A percentile compares a stretch with the other conserved stretches of the same genome.
phyloP scores from a whole-genome alignment of 2,113 vertebrate genomes.

The Rhizomys pruinosus region DNA sequence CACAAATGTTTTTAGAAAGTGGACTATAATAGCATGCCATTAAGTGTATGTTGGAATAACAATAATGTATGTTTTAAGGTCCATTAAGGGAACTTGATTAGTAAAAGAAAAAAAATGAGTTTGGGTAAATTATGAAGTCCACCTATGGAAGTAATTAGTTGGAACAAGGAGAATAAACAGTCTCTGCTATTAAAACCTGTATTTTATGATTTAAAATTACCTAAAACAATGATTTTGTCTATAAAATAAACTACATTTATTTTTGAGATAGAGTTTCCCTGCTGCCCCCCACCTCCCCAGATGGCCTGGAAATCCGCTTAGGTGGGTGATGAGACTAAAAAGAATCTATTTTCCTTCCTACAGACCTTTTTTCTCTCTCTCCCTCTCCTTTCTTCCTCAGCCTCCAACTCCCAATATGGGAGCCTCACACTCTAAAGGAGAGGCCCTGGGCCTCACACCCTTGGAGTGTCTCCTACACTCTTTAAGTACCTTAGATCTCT shows the following conservation, averaged over 20 bases:
- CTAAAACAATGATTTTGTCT: not conserved
- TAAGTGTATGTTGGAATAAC: slow-evolving; percentile 39
- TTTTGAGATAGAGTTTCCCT: not conserved
- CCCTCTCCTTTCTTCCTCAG: too few species aligned
- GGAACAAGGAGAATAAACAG: slow-evolving; percentile 10
- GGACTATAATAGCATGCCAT: slow-evolving; percentile 2
- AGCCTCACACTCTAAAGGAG: too few species aligned
- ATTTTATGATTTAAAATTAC: not conserved
- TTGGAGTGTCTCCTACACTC: too few species aligned
- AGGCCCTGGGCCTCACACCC: too few species aligned
- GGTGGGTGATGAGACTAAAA: too few species aligned
- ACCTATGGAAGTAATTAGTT: slow-evolving; percentile 6
- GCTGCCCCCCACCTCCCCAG: too few species aligned
- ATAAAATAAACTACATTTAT: not conserved
- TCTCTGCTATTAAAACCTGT: not conserved
- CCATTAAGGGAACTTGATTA: not conserved
- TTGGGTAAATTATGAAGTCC: slow-evolving; percentile 8
- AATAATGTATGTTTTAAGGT: slow-evolving; percentile 43
- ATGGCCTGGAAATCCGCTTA: not conserved
- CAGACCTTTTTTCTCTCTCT: too few species aligned
- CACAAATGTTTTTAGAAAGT: slow-evolving; percentile 30
- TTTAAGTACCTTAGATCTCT: too few species aligned
- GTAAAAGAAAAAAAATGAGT: slow-evolving; percentile 29
- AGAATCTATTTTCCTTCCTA: too few species aligned
- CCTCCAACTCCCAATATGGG: too few species aligned